Percentiles rank a stretch among this genome's conserved stretches.
Conservation (phyloP, 2,888 invertebrate species). For the Gymnocheta viridis region DNA sequence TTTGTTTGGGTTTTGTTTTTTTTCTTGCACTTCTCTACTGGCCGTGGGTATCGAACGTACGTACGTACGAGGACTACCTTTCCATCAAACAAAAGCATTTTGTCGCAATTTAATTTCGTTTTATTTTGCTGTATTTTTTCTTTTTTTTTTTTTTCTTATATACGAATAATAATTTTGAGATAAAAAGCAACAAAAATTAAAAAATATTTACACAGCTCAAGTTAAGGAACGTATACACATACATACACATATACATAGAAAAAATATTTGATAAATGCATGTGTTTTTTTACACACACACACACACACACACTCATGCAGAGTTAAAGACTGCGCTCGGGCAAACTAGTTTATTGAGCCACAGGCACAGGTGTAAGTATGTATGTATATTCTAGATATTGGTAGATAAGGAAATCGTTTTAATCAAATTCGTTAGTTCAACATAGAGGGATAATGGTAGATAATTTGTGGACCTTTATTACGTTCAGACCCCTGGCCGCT, state of each 20-base stretch:
- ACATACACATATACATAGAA: constrained; percentile 13
- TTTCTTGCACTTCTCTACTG: constrained; percentile 35
- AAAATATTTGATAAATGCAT: no score
- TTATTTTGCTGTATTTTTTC: background rate
- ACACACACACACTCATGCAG: background rate
- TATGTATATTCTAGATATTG: no score
- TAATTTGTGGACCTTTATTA: no score
- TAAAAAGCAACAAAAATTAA: constrained; percentile 30
- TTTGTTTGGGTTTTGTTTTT: no score
- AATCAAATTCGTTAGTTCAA: no score
- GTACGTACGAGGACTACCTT: no score
- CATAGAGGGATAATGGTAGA: no score
- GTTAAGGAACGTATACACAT: constrained; percentile 31
- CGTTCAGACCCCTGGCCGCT: no score
- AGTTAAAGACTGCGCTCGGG: background rate
- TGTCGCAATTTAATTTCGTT: constrained; percentile 60
- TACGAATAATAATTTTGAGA: constrained; percentile 34
- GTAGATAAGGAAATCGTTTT: no score
- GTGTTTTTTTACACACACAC: background rate
- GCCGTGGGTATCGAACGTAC: constrained; percentile 11
- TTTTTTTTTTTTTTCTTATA: constrained; percentile 1
- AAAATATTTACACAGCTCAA: constrained; percentile 13
- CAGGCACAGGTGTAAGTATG: background rate
- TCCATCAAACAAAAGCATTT: constrained; percentile 66
- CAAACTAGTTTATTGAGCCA: background rate